Evolutionary conservation across 2,113 vertebrate species (phyloP), one percentile per base, ranked within the genome.

Genomic region (Oncorhynchus nerka): DNA sequence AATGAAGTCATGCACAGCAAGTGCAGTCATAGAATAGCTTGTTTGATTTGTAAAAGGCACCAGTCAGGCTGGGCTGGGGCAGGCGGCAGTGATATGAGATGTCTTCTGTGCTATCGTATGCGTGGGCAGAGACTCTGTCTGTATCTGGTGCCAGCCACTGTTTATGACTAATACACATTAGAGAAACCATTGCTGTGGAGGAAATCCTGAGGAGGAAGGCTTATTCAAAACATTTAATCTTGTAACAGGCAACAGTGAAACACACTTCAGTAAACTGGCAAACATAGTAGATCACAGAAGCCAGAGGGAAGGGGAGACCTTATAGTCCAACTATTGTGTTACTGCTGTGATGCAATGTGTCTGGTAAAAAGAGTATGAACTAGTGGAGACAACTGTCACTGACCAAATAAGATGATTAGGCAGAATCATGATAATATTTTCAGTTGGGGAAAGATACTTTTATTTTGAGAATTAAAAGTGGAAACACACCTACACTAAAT

Each of bases 1-100:
- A 83, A 77, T 81, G 76, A 73, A 81, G 79, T 68, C 80, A 82
- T 79, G 79, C 68, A 55, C 77, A 75, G 74, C 28, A 62, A 73
- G 76, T 62, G 78, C 67, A 74, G 61, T 76, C 78, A 82, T 69
- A 70, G 81, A 72, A 83, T 82, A 64, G 57, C 73, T 69, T 77
- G 71, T 85, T 80, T 84, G 70, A 83, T 84, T 76, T 34, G 75
- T 49, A 65, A 79, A 76, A 51, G 77, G 65, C 30, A 59, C 67
- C 16, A 64, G 71, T 61, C 70, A 57, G 30, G 55, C 61, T 59
- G 22, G 75, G 59, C 16, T 16, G 51, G 2, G 39, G 68, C 24
- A 30, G 75, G 45, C 22, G 51, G 65, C 28, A 62, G 55, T 68
- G 77, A 81, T 57, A 39, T 32, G 74, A 77, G 75, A 75, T 24